Evolutionary conservation across 2,888 invertebrate genomes (phyloP).

Genomic region (Parnassius orleans): DNA sequence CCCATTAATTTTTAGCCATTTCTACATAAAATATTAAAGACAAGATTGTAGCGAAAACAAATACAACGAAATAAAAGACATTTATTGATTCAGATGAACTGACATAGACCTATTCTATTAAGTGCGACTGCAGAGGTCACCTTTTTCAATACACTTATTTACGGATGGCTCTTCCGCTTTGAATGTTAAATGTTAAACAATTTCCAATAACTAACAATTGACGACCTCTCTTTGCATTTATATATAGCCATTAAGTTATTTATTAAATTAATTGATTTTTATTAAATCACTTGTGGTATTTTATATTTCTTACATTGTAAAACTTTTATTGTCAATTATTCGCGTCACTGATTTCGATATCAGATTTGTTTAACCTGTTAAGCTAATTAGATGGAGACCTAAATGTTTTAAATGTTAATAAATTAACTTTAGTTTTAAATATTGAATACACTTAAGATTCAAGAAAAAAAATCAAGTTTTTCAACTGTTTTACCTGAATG

Average conservation of each 20-base stretch:
- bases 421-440: no score
- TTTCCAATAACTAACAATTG: conserved; percentile 51
- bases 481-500: conserved; percentile 23
- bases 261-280: conserved; percentile 52
- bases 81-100: conserved; percentile 41
- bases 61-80: conserved; percentile 12
- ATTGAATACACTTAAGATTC: conserved; percentile 19
- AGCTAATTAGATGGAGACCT: conserved; percentile 17
- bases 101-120: conserved; percentile 41
- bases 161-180: conserved; percentile 40
- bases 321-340: conserved; percentile 13
- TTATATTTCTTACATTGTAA: conserved; percentile 19
- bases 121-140: conserved; percentile 43
- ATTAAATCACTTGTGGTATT: conserved; percentile 35
- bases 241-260: conserved; percentile 42
- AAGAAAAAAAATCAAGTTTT: conserved; percentile 21
- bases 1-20: no score
- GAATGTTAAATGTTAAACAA: conserved; percentile 48
- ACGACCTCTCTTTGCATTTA: conserved; percentile 55
- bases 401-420: conserved; percentile 7
- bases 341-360: conserved; percentile 19
- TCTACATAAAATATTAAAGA: no score
- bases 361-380: conserved; percentile 24
- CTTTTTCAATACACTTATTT: conserved; percentile 43
- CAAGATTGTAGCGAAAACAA: neutral